Evolutionary conservation across 2,113 vertebrate genomes (phyloP).

Genomic region (Eulemur macaco): DNA sequence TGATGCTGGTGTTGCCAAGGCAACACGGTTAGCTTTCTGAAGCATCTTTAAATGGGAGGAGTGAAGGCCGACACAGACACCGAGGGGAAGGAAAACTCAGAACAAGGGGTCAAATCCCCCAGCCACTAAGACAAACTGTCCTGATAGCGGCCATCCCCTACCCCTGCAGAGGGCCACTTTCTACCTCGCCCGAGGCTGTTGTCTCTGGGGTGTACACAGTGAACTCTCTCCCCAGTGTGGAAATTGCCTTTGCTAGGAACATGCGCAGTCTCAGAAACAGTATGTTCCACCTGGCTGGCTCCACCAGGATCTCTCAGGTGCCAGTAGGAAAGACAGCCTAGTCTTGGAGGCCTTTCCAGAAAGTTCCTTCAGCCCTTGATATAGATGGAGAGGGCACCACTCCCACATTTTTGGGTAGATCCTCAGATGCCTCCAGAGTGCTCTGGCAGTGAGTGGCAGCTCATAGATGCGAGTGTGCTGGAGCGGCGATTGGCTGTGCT

Average conservation of each 20-base stretch:
- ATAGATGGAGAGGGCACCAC: not conserved
- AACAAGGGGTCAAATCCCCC: not conserved
- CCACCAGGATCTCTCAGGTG: not conserved
- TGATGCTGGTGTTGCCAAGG: not conserved
- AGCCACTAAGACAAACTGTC: not conserved
- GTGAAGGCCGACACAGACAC: not conserved
- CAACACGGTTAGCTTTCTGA: not conserved
- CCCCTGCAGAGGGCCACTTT: not conserved
- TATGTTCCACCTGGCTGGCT: not conserved
- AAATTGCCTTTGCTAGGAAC: not conserved
- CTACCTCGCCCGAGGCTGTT: no score
- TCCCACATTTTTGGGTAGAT: not conserved
- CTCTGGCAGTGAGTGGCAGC: not conserved
- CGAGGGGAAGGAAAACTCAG: not conserved
- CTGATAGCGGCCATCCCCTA: not conserved
- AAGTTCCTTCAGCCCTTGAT: not conserved
- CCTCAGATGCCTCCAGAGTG: not conserved
- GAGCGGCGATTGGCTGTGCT: not conserved
- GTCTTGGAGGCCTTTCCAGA: slow-evolving; percentile 46
- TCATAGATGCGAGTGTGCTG: not conserved
- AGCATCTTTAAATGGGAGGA: not conserved
- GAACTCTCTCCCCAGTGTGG: not conserved
- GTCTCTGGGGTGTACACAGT: not conserved
- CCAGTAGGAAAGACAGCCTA: not conserved
- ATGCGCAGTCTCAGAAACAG: not conserved